Conservation (phyloP, 2,888 invertebrate species). For the Parnassius smintheus region DNA sequence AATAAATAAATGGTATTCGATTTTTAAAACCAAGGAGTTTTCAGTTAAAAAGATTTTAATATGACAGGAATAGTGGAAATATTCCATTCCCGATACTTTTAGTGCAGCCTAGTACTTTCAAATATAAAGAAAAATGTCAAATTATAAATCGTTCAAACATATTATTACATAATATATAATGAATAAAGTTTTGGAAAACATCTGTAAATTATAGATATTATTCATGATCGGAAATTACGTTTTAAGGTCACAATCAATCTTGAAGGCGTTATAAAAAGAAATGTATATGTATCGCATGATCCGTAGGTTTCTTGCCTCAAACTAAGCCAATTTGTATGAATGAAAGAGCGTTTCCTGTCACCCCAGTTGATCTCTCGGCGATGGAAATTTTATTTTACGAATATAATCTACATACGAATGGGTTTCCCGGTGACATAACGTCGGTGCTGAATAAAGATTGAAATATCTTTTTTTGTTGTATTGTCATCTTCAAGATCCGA, state of each 20-base stretch:
- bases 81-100: no score
- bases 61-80: no score
- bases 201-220: slow-evolving; percentile 6
- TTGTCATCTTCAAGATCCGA: slow-evolving; percentile 1
- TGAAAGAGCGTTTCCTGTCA: slow-evolving; percentile 27
- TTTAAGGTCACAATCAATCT: slow-evolving; percentile 18
- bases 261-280: slow-evolving; percentile 18
- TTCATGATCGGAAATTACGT: slow-evolving; percentile 8
- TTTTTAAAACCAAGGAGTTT: no score
- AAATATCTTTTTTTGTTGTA: slow-evolving; percentile 10
- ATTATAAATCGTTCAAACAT: no score
- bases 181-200: background rate
- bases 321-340: slow-evolving; percentile 29
- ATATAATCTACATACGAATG: slow-evolving; percentile 28
- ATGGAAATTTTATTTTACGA: slow-evolving; percentile 28
- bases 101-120: no score
- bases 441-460: slow-evolving; percentile 27
- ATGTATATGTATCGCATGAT: slow-evolving; percentile 16
- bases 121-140: no score
- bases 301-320: slow-evolving; percentile 24
- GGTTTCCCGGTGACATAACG: slow-evolving; percentile 27
- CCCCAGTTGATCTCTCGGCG: slow-evolving; percentile 23
- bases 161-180: no score
- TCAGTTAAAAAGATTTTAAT: no score
- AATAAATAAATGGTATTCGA: no score